Evolutionary conservation across 2,888 invertebrate species (phyloP).

Genomic region (Cyaniris semiargus): DNA sequence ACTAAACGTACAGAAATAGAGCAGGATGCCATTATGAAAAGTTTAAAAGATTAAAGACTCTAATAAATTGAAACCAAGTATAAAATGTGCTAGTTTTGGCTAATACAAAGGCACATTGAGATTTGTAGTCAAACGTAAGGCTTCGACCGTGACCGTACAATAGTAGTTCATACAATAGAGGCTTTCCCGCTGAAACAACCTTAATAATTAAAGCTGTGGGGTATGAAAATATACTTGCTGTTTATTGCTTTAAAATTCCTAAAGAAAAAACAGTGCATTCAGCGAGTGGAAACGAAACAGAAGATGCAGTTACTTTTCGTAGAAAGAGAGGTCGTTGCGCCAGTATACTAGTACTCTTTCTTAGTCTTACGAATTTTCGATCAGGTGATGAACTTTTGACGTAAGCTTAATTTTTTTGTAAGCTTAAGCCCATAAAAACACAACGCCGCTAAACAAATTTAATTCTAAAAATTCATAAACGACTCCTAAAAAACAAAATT

Average conservation of each 20-base stretch:
- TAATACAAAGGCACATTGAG: slow-evolving; percentile 17
- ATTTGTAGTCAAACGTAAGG: slow-evolving; percentile 19
- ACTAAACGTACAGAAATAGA: too few species aligned
- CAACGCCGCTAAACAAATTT: too few species aligned
- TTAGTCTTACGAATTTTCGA: too few species aligned
- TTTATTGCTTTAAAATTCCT: not conserved
- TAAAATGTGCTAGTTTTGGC: slow-evolving; percentile 19
- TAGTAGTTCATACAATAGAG: not conserved
- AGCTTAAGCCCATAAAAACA: too few species aligned
- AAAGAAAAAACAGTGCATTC: too few species aligned
- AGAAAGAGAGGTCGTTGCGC: too few species aligned
- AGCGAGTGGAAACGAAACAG: too few species aligned
- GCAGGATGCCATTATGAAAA: not conserved
- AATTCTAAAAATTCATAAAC: not conserved
- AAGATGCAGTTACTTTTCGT: too few species aligned
- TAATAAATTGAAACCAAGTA: not conserved
- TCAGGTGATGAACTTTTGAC: too few species aligned
- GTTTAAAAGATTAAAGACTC: not conserved
- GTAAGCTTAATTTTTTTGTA: too few species aligned
- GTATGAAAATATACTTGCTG: not conserved
- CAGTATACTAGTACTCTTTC: too few species aligned
- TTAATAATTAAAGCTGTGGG: not conserved
- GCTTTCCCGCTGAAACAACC: not conserved
- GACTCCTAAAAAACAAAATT: not conserved
- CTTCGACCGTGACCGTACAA: slow-evolving; percentile 18